Conservation (phyloP, 2,888 invertebrate species). For the Brachyptera putata region DNA sequence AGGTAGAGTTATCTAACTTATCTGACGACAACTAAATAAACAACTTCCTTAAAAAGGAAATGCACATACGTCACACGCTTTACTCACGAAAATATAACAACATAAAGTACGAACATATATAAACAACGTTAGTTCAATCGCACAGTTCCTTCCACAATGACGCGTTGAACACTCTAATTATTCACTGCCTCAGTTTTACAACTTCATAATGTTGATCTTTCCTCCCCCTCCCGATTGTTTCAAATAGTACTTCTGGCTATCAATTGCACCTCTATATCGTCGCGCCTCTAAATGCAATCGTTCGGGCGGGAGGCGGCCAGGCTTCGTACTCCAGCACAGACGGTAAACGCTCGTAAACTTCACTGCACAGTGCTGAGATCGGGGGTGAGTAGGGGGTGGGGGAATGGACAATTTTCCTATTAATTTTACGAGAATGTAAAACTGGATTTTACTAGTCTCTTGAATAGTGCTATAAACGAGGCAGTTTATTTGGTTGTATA, state of each 20-base stretch:
- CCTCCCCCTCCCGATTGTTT: not conserved
- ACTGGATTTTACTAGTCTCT: constrained; percentile 32
- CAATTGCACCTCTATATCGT: too few relatives aligned
- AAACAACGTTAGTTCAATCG: too few relatives aligned
- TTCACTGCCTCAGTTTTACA: not conserved
- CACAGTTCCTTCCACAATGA: too few relatives aligned
- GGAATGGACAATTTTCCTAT: constrained; percentile 36
- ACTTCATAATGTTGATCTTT: not conserved
- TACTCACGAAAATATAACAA: too few relatives aligned
- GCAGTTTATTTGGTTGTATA: constrained; percentile 31
- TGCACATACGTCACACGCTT: too few relatives aligned
- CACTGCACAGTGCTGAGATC: constrained; percentile 2
- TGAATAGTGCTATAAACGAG: constrained; percentile 33
- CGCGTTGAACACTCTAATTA: too few relatives aligned
- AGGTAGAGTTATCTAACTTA: too few relatives aligned
- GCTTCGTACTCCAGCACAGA: constrained; percentile 12
- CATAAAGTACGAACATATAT: too few relatives aligned
- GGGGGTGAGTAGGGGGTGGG: constrained; percentile 15
- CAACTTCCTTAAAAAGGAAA: too few relatives aligned
- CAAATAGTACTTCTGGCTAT: not conserved
- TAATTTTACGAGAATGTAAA: constrained; percentile 36
- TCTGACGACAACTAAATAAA: too few relatives aligned
- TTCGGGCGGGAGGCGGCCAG: too few relatives aligned
- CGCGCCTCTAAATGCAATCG: too few relatives aligned
- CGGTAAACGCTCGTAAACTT: constrained; percentile 16